These are phyloP conservation scores for Otolemur garnettii DNA, from an alignment of 2,113 vertebrate genomes.

Conservation along the genomic window DNA sequence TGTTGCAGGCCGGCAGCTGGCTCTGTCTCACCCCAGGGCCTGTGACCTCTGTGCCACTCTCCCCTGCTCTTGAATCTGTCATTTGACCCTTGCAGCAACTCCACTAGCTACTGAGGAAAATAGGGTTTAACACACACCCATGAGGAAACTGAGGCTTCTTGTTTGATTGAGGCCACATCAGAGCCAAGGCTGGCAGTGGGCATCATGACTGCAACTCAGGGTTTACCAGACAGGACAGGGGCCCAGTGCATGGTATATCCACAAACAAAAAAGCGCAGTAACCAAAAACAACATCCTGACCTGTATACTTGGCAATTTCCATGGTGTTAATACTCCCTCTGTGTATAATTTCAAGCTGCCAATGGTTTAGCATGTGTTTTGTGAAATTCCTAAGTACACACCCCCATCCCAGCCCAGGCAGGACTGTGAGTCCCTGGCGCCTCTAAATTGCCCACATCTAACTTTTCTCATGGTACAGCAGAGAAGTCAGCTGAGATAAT, in stretches of 20 bases:
- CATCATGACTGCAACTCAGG: fast-evolving
- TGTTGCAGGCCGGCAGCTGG: neutral
- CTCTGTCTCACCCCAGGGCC: neutral
- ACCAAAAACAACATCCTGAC: fast-evolving
- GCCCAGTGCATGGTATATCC: neutral
- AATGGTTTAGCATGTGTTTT: neutral
- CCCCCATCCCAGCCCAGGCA: neutral
- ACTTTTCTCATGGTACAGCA: neutral
- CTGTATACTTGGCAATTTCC: fast-evolving
- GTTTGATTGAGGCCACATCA: neutral
- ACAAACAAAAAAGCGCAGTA: neutral
- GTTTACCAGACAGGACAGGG: neutral
- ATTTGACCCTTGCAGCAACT: too few relatives aligned
- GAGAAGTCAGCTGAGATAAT: neutral
- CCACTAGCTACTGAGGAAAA: neutral
- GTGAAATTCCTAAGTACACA: neutral
- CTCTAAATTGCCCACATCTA: neutral
- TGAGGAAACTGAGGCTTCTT: neutral
- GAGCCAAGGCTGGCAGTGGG: neutral
- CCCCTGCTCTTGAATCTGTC: neutral
- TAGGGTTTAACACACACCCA: fast-evolving
- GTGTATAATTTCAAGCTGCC: fast-evolving
- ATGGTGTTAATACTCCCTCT: neutral
- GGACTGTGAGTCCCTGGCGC: neutral
- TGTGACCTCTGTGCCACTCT: fast-evolving